Percentiles rank a stretch among this genome's conserved stretches.
phyloP scores from a whole-genome alignment of 2,797 vertebrate species.

The Masticophis lateralis region DNA sequence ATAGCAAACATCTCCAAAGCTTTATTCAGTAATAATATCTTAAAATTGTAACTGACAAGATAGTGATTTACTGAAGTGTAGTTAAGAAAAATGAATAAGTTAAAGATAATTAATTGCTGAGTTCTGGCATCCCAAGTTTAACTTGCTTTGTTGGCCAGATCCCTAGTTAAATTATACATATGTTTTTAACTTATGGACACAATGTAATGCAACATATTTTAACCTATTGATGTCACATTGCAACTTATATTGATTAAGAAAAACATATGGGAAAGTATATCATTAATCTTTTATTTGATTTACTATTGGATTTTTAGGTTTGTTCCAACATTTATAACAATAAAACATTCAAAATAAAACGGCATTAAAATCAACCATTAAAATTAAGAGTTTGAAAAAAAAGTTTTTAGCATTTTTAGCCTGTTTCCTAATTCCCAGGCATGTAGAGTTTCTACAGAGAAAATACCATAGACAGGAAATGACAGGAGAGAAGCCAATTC shows the following conservation, averaged over 20 bases:
- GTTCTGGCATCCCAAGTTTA: background rate
- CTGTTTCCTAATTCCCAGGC: background rate
- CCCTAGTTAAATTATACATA: background rate
- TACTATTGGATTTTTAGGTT: background rate
- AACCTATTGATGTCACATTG: background rate
- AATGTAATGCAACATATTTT: background rate
- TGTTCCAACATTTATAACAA: background rate
- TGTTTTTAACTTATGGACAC: background rate
- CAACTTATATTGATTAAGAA: background rate
- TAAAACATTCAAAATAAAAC: background rate
- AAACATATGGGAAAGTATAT: background rate
- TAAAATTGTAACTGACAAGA: background rate
- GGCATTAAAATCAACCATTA: background rate
- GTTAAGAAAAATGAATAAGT: background rate
- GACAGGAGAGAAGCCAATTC: background rate
- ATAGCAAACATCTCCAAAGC: conserved; percentile 16
- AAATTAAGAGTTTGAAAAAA: background rate
- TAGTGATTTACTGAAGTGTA: background rate
- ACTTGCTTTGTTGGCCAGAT: background rate
- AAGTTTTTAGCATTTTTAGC: background rate
- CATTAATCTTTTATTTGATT: background rate
- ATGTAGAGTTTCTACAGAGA: background rate
- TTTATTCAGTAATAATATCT: background rate
- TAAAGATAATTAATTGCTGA: background rate
- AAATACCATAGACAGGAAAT: background rate